phyloP scores from a whole-genome alignment of 2,797 vertebrate species.

The Austrolebias charrua region DNA sequence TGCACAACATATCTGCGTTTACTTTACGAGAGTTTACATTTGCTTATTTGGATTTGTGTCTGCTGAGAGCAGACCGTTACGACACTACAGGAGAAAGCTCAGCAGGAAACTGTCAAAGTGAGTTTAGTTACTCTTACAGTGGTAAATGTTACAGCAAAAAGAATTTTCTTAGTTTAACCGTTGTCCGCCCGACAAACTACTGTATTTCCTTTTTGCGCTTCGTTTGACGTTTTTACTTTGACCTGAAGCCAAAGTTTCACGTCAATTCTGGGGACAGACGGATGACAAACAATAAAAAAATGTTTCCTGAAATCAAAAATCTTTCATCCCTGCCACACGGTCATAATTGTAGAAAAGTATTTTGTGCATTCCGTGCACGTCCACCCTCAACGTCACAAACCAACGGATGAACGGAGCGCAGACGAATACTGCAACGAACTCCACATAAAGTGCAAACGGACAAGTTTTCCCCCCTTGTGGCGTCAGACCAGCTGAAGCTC shows the following conservation, averaged over 20 bases:
- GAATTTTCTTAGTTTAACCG: too few species aligned
- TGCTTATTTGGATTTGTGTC: background rate
- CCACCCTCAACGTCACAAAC: too few species aligned
- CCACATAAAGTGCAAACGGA: constrained; percentile 67
- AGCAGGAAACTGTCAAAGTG: background rate
- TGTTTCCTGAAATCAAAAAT: background rate
- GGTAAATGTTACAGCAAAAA: too few species aligned
- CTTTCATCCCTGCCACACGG: constrained; percentile 6
- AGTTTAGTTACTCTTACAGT: too few species aligned
- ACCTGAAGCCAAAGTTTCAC: too few species aligned
- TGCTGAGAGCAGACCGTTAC: too few species aligned
- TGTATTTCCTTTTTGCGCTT: too few species aligned
- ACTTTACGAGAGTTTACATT: background rate
- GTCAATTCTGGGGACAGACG: background rate
- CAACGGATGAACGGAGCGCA: background rate
- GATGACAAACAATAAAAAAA: background rate
- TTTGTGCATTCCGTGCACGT: constrained; percentile 4
- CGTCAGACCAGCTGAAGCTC: constrained; percentile 72
- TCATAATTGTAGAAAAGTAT: background rate
- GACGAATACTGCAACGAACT: constrained; percentile 8
- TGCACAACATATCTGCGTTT: background rate
- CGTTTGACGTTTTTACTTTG: too few species aligned
- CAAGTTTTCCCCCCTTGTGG: constrained; percentile 44
- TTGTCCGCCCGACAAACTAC: too few species aligned
- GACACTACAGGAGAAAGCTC: too few species aligned